Evolutionary conservation across 2,797 vertebrate genomes (phyloP), one percentile per base, ranked within the genome.

Genomic region (Clarias pachynema): DNA sequence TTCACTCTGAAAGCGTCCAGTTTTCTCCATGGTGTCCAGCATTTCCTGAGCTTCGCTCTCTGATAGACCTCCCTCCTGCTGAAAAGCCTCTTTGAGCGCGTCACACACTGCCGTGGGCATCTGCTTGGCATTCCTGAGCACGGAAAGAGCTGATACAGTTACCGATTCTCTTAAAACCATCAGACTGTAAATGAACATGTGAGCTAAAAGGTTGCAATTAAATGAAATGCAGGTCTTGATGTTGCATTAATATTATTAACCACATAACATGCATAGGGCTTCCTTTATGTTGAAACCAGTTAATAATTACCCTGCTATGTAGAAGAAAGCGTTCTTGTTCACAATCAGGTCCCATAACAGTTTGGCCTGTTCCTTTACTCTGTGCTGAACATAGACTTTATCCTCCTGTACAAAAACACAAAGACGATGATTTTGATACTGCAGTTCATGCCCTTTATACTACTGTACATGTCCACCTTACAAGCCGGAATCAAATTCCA

Each of bases 331-430:
- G 0, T 89, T 92, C 20, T 66, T 86, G 4, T 78, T 92, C 15
- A 90, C 87, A 18, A 99, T 93, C 84, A 99, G 93, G 70, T 98
- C 95, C 98, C 97, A 99, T 20, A 99, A 84, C 0, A 97, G 94
- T 0, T 80, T 79, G 1, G 93, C 88, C 0, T 93, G 94, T 84
- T 97, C 96, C 84, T 5, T 92, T 80, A 99, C 94, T 3, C 93
- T 93, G 63, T 99, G 97, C 92, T 99, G 98, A 59, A 99, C 98
- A 0, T 99, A 99, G 1, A 99, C 91, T 88, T 99, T 99, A 34
- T 95, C 93, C 86, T 97, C 96, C 98, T 99, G 92, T 7, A 82
- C 72, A 70, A 24, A 86, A 62, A 69, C 18, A 44, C 2, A 74
- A 70, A 1, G 49, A 80, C 1, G 31, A 18, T 40, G 20, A 29